Base-by-base conservation (phyloP, 1,140 invertebrate species). In the Lepidurus packardi region DNA sequence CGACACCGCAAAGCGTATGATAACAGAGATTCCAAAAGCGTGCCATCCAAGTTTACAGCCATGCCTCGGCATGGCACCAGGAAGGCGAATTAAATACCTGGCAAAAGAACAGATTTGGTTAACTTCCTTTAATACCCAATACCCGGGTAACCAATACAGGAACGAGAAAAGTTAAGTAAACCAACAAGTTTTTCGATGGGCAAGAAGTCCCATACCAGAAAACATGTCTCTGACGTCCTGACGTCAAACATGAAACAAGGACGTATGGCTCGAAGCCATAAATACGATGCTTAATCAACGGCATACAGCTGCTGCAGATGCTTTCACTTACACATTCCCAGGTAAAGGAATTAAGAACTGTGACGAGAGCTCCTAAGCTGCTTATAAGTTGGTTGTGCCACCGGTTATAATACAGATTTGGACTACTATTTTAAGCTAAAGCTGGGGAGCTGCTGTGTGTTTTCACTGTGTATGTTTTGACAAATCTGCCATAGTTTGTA, bases 241-340 rank as follows among this genome's bases (percentile, higher is more conserved):
- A 7, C 21, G 53, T 65, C 53, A 65, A 65, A 65, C 53, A 16
- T 65, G 21, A 65, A 65, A 65, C 53, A 65, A 16, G 53, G 21
- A 21, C n/a, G 21, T 65, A 65, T 65, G 53, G 53, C 53, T 65
- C 6, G 53, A 65, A 65, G 53, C 53, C 53, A 65, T 65, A 65
- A 65, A 65, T 65, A 9, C 53, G 53, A 65, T 65, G 53, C 53
- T 65, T 65, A 65, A 65, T 65, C 53, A 65, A 65, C 53, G 3
- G 53, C 53, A 65, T 65, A 65, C 53, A 65, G 53, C 53, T 65
- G 53, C 53, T 65, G 53, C 53, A 65, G 53, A 65, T 65, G 53
- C 53, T 65, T 65, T 65, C 53, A 65, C n/a, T n/a, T 7, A 65
- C 53, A 65, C 53, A 65, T 21, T 65, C 21, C 53, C 53, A 65